A percentile compares a stretch with the other conserved stretches of the same genome.
Evolutionary conservation across 2,797 vertebrate genomes (phyloP).

Genomic region (Malacoraja senta): DNA sequence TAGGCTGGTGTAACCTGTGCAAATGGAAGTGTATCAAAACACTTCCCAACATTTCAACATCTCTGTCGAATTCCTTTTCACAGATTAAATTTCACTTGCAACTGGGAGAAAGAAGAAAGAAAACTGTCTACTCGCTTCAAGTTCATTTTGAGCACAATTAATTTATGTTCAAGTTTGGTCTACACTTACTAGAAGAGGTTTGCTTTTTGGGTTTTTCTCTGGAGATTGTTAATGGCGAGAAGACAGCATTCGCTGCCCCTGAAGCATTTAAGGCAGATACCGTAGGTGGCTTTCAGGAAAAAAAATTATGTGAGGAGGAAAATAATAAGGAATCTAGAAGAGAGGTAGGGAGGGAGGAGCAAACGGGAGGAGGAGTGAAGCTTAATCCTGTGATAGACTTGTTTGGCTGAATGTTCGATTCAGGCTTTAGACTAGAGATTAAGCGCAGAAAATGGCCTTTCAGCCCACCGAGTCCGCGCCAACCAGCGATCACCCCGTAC

Average conservation of each 20-base stretch:
- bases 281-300: neutral
- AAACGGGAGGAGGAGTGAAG: neutral
- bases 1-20: neutral
- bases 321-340: neutral
- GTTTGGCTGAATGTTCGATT: neutral
- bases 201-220: neutral
- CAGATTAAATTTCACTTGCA: slow-evolving; percentile 13
- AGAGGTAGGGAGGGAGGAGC: neutral
- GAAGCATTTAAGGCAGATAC: neutral
- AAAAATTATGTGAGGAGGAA: neutral
- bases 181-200: neutral
- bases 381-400: neutral
- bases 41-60: slow-evolving; percentile 12
- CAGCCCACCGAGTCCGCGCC: too few relatives aligned
- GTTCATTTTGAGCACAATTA: neutral
- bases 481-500: too few relatives aligned
- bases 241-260: neutral
- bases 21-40: slow-evolving; percentile 13
- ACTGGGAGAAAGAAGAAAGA: neutral
- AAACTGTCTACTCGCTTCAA: neutral
- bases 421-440: too few relatives aligned
- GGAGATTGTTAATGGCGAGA: neutral
- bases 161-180: neutral
- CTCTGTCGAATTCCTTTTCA: neutral
- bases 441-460: too few relatives aligned